Evolutionary conservation across 2,113 vertebrate species (phyloP), one percentile per base, ranked within the genome.

Genomic region (Barbus barbus): DNA sequence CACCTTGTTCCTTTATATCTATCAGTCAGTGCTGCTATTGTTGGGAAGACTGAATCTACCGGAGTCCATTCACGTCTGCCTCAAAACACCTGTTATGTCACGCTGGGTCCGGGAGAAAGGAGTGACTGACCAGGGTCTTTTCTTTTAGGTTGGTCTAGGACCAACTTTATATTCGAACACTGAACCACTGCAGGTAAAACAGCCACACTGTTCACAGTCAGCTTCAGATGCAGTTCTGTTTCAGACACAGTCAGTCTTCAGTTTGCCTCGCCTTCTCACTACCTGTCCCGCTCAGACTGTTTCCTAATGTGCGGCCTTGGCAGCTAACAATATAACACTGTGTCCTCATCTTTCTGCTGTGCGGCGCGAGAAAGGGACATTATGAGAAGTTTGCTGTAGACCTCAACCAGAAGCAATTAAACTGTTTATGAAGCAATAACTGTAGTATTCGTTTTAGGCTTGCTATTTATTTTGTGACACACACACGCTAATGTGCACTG

Each of bases 1-100:
- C 86, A 87, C 86, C 86, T 87, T 80, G 72, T 73, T 85, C 26
- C 83, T 83, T 85, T 85, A 73, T 85, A 63, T 76, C 65, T 36
- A 41, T 69, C 81, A 69, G 46, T 79, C 84, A 60, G 69, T 63
- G 58, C 44, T 38, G 56, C 79, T 69, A 82, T 87, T 85, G 83
- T 87, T 78, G n/a, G 58, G 56, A 74, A 36, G 48, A 56, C 65
- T n/a, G 22, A 84, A 58, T 73, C 36, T 51, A 14, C 53, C 12
- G 20, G 58, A 75, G 51, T 67, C 69, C 46, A 67, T 87, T 85
- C 46, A 83, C 44, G 18, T 75, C 84, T 74, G 41, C 28, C 22
- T 63, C 67, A 44, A 85, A 74, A 46, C 78, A 81, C 84, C 69
- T 85, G 78, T 44, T 58, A 44, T 22, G 33, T 67, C 83, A 65